A percentile compares a stretch with the other conserved stretches of the same genome.
These are phyloP conservation scores for Caenorhabditis wallacei DNA, from an alignment of 2,888 invertebrate genomes.

Conservation along the genomic window DNA sequence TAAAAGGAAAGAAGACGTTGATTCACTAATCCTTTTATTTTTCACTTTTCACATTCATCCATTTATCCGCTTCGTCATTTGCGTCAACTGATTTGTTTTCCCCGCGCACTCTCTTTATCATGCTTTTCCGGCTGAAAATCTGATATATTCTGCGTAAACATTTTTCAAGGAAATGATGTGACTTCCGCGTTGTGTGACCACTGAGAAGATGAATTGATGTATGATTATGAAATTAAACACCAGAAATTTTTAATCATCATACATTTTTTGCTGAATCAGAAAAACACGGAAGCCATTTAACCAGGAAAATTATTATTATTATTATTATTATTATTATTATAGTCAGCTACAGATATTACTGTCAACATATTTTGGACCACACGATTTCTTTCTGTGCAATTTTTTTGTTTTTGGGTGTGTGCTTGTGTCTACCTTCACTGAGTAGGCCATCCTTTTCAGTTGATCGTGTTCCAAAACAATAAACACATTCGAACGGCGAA, in stretches of 20 bases:
- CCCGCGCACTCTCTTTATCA: conserved; percentile 39
- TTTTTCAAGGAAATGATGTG: conserved; percentile 37
- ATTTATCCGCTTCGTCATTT: conserved; percentile 24
- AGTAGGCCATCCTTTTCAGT: conserved; percentile 13
- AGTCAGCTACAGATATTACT: not conserved
- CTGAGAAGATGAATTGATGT: not conserved
- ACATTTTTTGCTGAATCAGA: not conserved
- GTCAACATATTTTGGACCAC: not conserved
- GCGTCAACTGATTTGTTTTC: conserved; percentile 49
- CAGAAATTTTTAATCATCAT: not conserved
- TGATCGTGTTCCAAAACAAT: conserved; percentile 40
- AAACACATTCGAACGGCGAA: conserved; percentile 32
- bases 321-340: not conserved
- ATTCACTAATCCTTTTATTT: conserved; percentile 43
- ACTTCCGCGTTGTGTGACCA: conserved; percentile 13
- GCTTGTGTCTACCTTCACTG: conserved; percentile 6
- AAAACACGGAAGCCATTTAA: not conserved
- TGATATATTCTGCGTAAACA: conserved; percentile 23
- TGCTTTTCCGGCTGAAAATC: conserved; percentile 49
- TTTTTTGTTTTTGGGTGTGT: conserved; percentile 25
- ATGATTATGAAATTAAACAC: not conserved
- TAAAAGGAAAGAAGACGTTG: not conserved
- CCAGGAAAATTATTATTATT: not conserved
- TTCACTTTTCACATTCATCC: conserved; percentile 15
- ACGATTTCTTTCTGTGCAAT: conserved; percentile 9